Percentiles rank a stretch among this genome's conserved stretches.
Evolutionary conservation across 1,140 invertebrate genomes (phyloP).

Genomic region (Dendroctonus ponderosae): DNA sequence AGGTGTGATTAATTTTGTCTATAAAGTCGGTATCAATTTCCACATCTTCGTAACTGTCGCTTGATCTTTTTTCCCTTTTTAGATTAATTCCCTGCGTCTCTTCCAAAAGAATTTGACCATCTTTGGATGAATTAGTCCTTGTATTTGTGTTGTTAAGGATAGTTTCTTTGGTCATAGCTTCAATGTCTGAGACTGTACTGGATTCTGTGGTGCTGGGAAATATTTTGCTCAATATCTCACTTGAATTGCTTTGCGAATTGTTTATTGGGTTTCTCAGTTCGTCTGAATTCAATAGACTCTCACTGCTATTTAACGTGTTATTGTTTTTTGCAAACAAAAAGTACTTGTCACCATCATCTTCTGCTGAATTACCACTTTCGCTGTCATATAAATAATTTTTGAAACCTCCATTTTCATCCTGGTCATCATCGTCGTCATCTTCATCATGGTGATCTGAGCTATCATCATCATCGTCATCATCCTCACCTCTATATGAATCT

Average conservation of each 20-base stretch:
- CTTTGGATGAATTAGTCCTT: background rate
- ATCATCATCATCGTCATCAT: constrained; percentile 14
- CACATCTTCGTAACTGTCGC: constrained; percentile 7
- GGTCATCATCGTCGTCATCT: background rate
- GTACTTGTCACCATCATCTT: no score
- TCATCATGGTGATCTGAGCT: background rate
- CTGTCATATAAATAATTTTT: no score
- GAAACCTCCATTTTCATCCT: no score
- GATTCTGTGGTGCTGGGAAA: constrained; percentile 11
- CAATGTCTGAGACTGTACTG: constrained; percentile 12
- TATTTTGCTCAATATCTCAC: no score
- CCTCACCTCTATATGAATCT: constrained; percentile 12
- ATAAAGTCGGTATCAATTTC: constrained; percentile 26
- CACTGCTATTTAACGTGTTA: no score
- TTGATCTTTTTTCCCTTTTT: constrained; percentile 11
- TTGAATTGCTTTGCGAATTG: no score
- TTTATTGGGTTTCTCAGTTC: no score
- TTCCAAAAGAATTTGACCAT: background rate
- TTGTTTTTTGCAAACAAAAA: no score
- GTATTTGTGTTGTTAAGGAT: background rate
- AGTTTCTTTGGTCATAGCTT: constrained; percentile 3
- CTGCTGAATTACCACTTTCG: no score
- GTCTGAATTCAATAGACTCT: no score
- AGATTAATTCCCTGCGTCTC: background rate
- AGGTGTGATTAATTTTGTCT: constrained; percentile 30